phyloP scores from a whole-genome alignment of 1,140 invertebrate species.

The Bombus superbus region DNA sequence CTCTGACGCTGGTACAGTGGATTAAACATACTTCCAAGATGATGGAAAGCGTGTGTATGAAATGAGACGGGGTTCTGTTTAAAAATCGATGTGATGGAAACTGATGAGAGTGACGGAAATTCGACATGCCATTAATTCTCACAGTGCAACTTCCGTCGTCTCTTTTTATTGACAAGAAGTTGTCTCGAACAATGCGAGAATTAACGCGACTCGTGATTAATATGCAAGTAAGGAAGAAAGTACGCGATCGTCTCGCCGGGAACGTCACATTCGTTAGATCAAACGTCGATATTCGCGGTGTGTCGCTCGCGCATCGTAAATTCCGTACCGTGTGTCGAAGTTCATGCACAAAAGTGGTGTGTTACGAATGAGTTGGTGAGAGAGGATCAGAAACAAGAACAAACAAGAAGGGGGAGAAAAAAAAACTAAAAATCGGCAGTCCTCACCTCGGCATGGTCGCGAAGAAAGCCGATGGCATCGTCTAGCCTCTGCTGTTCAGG shows the following conservation, averaged over 20 bases:
- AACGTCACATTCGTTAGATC: no score
- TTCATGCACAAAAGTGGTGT: constrained; percentile 22
- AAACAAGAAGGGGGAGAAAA: constrained; percentile 30
- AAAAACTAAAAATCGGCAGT: constrained; percentile 81
- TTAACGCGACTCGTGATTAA: neutral
- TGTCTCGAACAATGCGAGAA: neutral
- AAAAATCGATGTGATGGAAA: neutral
- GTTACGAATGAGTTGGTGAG: constrained; percentile 13
- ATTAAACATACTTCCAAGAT: neutral
- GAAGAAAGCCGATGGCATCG: constrained; percentile 94
- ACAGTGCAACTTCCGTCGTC: neutral
- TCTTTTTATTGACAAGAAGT: neutral
- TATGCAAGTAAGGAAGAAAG: neutral
- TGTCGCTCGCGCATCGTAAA: neutral
- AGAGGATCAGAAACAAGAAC: constrained; percentile 7
- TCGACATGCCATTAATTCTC: constrained; percentile 10
- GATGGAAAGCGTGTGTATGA: constrained; percentile 11
- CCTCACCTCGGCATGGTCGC: constrained; percentile 91
- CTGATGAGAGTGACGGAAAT: neutral
- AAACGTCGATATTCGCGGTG: neutral
- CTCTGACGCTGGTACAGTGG: neutral
- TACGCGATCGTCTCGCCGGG: neutral
- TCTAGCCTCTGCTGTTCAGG: constrained; percentile 92
- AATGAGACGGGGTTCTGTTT: neutral
- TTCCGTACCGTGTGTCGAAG: constrained; percentile 2